Conservation (phyloP, 92 coral and sea anemone genomes). For the Phenganax subtilis region DNA sequence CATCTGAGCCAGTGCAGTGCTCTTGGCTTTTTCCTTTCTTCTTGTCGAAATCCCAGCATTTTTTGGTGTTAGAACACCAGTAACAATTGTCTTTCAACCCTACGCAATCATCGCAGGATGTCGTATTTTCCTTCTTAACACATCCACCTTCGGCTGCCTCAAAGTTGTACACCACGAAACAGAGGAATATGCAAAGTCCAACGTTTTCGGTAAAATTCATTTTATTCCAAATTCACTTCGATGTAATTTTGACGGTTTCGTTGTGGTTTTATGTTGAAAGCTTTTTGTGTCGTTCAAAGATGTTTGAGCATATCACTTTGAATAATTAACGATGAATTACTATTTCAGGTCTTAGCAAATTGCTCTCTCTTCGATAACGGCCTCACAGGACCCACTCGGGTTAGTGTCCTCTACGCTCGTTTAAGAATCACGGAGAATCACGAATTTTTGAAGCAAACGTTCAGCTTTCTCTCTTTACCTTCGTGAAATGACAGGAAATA, state of each 20-base stretch:
- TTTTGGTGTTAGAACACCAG: constrained; percentile 59
- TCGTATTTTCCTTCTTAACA: constrained; percentile 48
- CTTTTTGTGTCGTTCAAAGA: neutral
- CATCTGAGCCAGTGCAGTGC: constrained; percentile 68
- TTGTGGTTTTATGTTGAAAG: neutral
- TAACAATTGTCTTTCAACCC: constrained; percentile 56
- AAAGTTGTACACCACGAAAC: neutral
- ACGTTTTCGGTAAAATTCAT: neutral
- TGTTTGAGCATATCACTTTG: neutral
- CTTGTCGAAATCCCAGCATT: constrained; percentile 60
- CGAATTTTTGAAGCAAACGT: too few relatives aligned
- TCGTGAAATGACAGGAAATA: constrained; percentile 6
- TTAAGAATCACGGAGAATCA: too few relatives aligned
- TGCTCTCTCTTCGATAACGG: constrained; percentile 10
- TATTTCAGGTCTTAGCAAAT: neutral
- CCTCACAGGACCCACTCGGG: neutral
- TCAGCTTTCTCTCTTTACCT: neutral
- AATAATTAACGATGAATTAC: neutral
- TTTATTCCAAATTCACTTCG: neutral
- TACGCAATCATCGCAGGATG: constrained; percentile 71
- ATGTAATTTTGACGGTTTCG: neutral
- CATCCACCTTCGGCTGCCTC: constrained; percentile 6
- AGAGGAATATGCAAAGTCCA: constrained; percentile 1
- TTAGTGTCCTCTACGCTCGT: too few relatives aligned
- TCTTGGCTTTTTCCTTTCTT: constrained; percentile 67